Base-by-base conservation (phyloP, 2,888 invertebrate genomes). In the Cheilosia grossa region DNA sequence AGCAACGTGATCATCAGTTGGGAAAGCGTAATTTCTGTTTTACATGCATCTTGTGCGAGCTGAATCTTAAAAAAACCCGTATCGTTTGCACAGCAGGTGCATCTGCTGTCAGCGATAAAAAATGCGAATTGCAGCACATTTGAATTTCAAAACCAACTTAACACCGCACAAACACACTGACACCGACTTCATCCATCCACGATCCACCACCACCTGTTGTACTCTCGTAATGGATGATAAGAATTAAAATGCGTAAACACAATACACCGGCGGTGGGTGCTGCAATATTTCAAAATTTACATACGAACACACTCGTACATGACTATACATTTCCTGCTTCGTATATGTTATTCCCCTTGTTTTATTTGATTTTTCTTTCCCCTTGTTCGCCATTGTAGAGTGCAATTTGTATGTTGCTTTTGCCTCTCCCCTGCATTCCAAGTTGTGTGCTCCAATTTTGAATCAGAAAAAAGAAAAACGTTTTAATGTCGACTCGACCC, bases 361-460 rank as follows among this genome's bases (percentile, higher is more conserved):
- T 24, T 74, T 30, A 24, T 53, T 49, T 19, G n/a, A 53, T 30
- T 30, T 30, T 21, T 58, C 9, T 15, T 7, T 53, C 17, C 33
- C 24, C 21, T 24, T 33, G 1, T 77, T 44, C 51, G 24, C 19
- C 37, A 44, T 51, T 70, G 47, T 33, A 51, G 56, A 67, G 75
- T 56, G 69, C 4, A 51, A 40, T 67, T 74, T 33, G 44, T 21
- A 24, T 78, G 37, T 49, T 44, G 9, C 30, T 53, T 24, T 19
- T 19, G 4, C 13, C 7, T 58, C 49, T 63, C 54, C 47, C 44
- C 73, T 61, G 49, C 53, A 27, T 72, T 53, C 59, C 63, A 63
- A 56, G 53, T 64, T 79, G 47, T 47, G 73, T 79, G 79, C 74
- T 83, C 83, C 69, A 83, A 74, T 83, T 79, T 79, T 61, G 40